Percentiles rank a stretch among this genome's conserved stretches.
These are phyloP conservation scores for Lithophane socia DNA, from an alignment of 2,888 invertebrate species.

Conservation along the genomic window DNA sequence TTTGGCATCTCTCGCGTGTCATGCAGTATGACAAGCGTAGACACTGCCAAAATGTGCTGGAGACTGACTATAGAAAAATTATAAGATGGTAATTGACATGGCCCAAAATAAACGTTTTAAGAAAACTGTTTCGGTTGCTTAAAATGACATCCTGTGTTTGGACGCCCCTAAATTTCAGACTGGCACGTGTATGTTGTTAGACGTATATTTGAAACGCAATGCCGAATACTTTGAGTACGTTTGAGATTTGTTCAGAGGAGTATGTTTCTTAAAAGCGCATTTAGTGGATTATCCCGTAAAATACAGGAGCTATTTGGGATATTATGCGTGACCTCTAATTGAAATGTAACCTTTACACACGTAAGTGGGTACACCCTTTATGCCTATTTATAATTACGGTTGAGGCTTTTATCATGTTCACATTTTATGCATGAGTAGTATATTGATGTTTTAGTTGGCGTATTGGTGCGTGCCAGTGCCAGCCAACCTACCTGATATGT, in stretches of 20 bases:
- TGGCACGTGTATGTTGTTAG: slow-evolving; percentile 5
- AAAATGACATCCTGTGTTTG: slow-evolving; percentile 43
- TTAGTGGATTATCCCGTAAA: not conserved
- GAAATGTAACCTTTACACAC: slow-evolving; percentile 44
- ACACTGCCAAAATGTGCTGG: slow-evolving; percentile 63
- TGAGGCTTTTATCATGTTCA: slow-evolving; percentile 25
- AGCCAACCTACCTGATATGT: not conserved
- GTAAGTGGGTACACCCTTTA: slow-evolving; percentile 26
- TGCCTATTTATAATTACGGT: slow-evolving; percentile 37
- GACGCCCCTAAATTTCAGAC: slow-evolving; percentile 20
- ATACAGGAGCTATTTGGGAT: not conserved
- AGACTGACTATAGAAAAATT: slow-evolving; percentile 53
- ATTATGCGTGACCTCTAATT: not conserved
- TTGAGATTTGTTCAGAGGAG: not conserved
- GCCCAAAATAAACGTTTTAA: slow-evolving; percentile 48
- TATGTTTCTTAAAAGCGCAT: not conserved
- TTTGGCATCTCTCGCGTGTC: slow-evolving; percentile 57
- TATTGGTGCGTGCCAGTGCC: slow-evolving; percentile 15
- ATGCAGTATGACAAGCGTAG: slow-evolving; percentile 44
- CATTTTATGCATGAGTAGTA: slow-evolving; percentile 23
- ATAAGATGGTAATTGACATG: slow-evolving; percentile 61
- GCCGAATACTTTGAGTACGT: not conserved
- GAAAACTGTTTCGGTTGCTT: slow-evolving; percentile 28
- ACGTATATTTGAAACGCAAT: not conserved
- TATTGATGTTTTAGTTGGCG: slow-evolving; percentile 13